Conservation (phyloP, 2,797 vertebrate species). For the Liasis olivaceus region DNA sequence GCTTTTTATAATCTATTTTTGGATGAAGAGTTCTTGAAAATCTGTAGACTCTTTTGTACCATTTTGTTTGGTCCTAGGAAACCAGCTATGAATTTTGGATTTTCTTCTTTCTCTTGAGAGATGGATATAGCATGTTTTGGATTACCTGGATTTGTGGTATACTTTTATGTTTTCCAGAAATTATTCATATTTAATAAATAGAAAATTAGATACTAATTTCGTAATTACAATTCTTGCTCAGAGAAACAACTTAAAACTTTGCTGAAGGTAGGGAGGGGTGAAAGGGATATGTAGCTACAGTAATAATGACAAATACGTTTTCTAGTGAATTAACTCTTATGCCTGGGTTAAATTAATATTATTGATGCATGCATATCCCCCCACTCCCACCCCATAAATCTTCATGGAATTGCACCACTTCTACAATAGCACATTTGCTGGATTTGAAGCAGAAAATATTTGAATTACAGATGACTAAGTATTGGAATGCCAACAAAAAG, state of each 20-base stretch:
- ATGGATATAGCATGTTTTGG: background rate
- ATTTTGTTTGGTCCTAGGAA: background rate
- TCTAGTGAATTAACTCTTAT: background rate
- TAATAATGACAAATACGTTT: background rate
- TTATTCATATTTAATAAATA: background rate
- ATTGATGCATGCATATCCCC: background rate
- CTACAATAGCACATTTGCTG: background rate
- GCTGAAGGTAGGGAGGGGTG: background rate
- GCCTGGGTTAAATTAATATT: background rate
- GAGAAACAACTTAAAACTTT: background rate
- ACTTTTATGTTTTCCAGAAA: background rate
- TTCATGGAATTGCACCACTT: background rate
- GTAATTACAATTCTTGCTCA: background rate
- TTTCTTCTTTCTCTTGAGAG: background rate
- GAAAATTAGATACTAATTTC: background rate
- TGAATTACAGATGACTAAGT: background rate
- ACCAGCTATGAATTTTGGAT: background rate
- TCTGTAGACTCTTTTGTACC: background rate
- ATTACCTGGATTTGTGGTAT: background rate
- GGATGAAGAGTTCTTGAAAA: background rate
- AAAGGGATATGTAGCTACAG: background rate
- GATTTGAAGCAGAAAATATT: background rate
- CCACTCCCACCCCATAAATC: no score
- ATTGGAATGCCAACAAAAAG: background rate
- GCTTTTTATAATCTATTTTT: background rate